Percentiles rank a stretch among this genome's conserved stretches.
These are phyloP conservation scores for Byasa hedistus DNA, from an alignment of 2,888 invertebrate species.

Conservation along the genomic window DNA sequence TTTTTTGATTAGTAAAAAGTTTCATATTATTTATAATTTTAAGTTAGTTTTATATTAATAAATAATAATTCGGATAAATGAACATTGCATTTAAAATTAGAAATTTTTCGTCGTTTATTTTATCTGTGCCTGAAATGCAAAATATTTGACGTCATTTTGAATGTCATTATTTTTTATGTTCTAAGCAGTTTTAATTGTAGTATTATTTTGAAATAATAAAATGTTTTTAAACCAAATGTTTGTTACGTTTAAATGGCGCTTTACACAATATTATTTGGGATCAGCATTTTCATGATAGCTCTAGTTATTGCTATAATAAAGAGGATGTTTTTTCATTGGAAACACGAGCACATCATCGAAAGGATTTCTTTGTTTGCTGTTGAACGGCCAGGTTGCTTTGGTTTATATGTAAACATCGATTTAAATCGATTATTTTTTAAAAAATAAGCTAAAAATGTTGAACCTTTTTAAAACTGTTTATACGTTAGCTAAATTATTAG, in stretches of 20 bases:
- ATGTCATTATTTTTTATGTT: constrained; percentile 22
- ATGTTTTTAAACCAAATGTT: constrained; percentile 17
- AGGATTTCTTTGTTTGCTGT: constrained; percentile 43
- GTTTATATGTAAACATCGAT: no score
- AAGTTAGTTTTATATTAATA: no score
- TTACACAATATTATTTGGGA: constrained; percentile 68
- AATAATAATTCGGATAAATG: no score
- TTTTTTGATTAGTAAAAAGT: no score
- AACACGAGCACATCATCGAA: constrained; percentile 67
- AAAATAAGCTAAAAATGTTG: no score
- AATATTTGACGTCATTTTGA: constrained; percentile 1
- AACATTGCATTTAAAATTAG: no score
- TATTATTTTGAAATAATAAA: constrained; percentile 9
- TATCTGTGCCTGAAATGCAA: not conserved
- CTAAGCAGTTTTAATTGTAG: not conserved
- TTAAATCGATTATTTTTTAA: no score
- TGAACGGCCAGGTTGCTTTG: constrained; percentile 56
- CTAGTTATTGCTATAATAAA: constrained; percentile 68
- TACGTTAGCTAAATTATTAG: no score
- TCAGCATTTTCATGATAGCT: constrained; percentile 72
- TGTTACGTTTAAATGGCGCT: constrained; percentile 55
- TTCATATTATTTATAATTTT: no score
- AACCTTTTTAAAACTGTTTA: no score
- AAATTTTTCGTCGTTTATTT: no score
- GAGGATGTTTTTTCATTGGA: constrained; percentile 71